phyloP scores from a whole-genome alignment of 2,113 vertebrate genomes.

The Fukomys damarensis region DNA sequence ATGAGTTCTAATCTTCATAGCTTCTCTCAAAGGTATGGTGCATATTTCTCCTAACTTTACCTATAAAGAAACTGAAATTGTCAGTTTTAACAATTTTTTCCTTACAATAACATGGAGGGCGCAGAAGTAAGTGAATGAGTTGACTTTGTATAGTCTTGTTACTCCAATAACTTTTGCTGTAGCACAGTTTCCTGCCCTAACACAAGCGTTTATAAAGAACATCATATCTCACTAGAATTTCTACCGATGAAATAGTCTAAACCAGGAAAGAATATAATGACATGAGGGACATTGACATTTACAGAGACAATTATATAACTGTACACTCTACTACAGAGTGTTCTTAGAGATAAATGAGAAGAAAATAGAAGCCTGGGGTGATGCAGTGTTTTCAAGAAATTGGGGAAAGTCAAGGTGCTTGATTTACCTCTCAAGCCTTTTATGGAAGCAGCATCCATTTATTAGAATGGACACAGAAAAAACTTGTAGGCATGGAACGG shows the following conservation, averaged over 20 bases:
- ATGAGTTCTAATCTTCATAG: conserved; percentile 8
- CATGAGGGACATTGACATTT: background rate
- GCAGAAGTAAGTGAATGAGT: background rate
- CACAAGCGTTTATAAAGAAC: background rate
- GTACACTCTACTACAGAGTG: background rate
- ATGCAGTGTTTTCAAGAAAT: background rate
- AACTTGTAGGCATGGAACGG: background rate
- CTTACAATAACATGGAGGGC: background rate
- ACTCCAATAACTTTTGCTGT: background rate
- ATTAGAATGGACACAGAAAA: background rate
- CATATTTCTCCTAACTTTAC: background rate
- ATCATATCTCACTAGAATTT: background rate
- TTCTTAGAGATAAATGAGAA: background rate
- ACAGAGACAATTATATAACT: background rate
- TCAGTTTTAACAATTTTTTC: background rate
- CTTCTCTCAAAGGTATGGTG: background rate
- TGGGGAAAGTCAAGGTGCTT: background rate
- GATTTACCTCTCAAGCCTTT: background rate
- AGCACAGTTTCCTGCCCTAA: background rate
- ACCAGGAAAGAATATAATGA: background rate
- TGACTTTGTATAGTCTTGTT: background rate
- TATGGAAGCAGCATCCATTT: background rate
- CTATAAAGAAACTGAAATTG: background rate
- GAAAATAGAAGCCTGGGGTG: background rate
- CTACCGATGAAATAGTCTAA: background rate